Base-by-base conservation (phyloP, 2,797 vertebrate genomes). In the Coilia nasus region DNA sequence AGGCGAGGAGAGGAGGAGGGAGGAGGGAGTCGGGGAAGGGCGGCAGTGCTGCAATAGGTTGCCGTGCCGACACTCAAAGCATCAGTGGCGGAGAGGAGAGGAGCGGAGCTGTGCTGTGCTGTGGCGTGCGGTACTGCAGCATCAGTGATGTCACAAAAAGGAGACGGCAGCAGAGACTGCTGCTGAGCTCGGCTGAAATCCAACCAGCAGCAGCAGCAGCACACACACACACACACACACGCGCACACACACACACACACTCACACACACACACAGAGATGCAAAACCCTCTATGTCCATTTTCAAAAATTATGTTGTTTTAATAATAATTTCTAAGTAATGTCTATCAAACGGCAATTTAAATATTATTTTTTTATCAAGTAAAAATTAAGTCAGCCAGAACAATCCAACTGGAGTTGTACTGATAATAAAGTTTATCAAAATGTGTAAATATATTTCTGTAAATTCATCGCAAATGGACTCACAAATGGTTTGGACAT, bases 131-230 rank as follows among this genome's bases (percentile, higher is more conserved):
- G 35, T 41, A n/a, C 90, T 88, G 90, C 91, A 91, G 91, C 91
- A 90, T 88, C 87, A 87, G 88, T 93, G 93, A 94, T 89, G 93
- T 94, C 93, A 94, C 82, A 88, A 87, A 62, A 50, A 75, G 23
- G 64, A 88, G 88, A 81, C 85, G 4, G 62, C 19, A 89, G 86
- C 59, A 57, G 56, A 31, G 15, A 84, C 44, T 28, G 89, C 83
- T 82, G 41, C 83, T 80, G 82, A 75, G 78, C 19, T 1, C 5
- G 1, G 35, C 86, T 62, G 81, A 85, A 88, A 80, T 28, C 14
- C 0, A 57, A 87, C 0, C 25, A 57, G 54, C 56, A 81, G n/a
- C 81, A 60, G 56, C 41, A 4, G 9, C 19, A 6, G 50, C 14
- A 9, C 9, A 47, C 35, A 86, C 23, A 78, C 50, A 19, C 41